Conservation (phyloP, 1,140 invertebrate species). For the Glossosoma conforme region DNA sequence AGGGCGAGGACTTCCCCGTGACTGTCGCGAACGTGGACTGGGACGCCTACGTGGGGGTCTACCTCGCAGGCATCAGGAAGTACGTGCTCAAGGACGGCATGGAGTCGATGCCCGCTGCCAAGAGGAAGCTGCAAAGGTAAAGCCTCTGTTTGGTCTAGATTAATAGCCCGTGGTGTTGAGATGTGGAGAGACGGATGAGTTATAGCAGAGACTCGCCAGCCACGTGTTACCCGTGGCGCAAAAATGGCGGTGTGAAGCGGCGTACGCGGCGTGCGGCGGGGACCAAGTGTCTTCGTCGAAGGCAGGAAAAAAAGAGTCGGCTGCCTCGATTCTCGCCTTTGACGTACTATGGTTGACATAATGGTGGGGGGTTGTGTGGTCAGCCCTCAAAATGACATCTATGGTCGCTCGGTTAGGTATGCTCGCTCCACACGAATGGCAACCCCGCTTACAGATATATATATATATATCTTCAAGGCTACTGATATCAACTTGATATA, state of each 20-base stretch:
- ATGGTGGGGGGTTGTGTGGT: not conserved
- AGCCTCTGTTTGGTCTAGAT: not conserved
- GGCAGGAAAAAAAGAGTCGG: too few species aligned
- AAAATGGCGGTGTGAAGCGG: too few species aligned
- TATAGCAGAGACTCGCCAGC: too few species aligned
- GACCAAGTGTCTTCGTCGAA: too few species aligned
- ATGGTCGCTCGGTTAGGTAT: too few species aligned
- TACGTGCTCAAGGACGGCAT: conserved; percentile 73
- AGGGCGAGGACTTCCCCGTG: conserved; percentile 56
- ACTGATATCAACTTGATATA: too few species aligned
- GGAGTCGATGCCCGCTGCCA: conserved; percentile 58
- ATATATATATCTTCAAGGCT: too few species aligned
- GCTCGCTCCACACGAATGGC: too few species aligned
- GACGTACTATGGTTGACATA: conserved; percentile 1
- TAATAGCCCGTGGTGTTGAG: not conserved
- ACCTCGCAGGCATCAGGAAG: conserved; percentile 73
- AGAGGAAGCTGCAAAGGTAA: conserved; percentile 62
- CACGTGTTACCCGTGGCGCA: not conserved
- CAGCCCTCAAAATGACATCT: not conserved
- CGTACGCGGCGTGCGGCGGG: too few species aligned
- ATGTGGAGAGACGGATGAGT: not conserved
- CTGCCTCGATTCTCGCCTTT: too few species aligned
- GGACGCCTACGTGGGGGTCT: conserved; percentile 64
- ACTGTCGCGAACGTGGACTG: conserved; percentile 60
- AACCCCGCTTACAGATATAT: too few species aligned